Evolutionary conservation across 53 echinoderm and acorn worm genomes (phyloP), one percentile per base, ranked within the genome.

Genomic region (Zoroaster sp.): DNA sequence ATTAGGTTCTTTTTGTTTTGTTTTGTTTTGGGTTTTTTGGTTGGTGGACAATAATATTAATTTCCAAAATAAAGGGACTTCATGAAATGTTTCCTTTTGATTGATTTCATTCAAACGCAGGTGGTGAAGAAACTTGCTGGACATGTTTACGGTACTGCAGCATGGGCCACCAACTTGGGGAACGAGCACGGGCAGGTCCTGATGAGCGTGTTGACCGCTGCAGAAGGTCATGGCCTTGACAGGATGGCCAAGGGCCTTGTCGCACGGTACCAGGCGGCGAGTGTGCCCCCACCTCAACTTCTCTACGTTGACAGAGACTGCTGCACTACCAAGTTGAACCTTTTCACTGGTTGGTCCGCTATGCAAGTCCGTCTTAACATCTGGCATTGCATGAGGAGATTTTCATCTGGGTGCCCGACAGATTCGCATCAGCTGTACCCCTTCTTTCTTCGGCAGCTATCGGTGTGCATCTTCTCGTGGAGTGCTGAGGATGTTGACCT

Each of bases 361-460:
- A 51, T 94, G 69, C 40, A 65, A 21, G 74, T 96, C 54, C 90
- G 89, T 3, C 92, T 94, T 0, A 90, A 96, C 78, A 88, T 92
- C 73, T 95, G 90, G 90, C 95, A 95, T 69, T 93, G 91, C 78
- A 90, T 94, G 89, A 87, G 89, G 52, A 72, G 93, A 74, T 79
- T 94, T 74, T 72, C 93, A 18, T 40, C 66, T 15, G 86, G 73
- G 35, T 92, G 96, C 72, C 87, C 94, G 39, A 87, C 88, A 3
- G 74, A 92, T 18, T 71, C 87, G 5, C 93, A 95, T 74, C 91
- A 88, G 21, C 87, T 95, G 69, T 95, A 95, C 81, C 49, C 76
- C 18, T 38, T 74, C 63, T 92, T 94, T 40, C 33, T 94, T 71
- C 36, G 83, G 4, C 70, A 73, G 9, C 73, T 94, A 35, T 94